These are phyloP conservation scores for Apeira syringaria DNA, from an alignment of 2,888 invertebrate species.

Conservation along the genomic window DNA sequence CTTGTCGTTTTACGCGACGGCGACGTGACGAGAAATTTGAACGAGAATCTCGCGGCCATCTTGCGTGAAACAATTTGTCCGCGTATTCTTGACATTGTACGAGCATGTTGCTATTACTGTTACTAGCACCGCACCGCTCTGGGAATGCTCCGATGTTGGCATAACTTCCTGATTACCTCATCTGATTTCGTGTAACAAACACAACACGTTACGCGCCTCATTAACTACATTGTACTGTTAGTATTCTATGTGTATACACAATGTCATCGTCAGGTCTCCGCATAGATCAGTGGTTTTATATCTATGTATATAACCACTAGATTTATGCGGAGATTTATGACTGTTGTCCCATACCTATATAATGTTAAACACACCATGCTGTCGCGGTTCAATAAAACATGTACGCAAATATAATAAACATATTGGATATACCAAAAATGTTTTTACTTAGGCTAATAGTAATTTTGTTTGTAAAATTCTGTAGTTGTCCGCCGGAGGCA, in stretches of 20 bases:
- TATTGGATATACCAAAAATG: conserved; percentile 7
- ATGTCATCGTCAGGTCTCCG: too few species aligned
- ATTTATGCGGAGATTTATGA: too few species aligned
- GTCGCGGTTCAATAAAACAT: too few species aligned
- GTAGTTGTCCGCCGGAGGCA: conserved; percentile 2
- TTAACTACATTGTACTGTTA: too few species aligned
- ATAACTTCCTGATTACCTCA: conserved; percentile 58
- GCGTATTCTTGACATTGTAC: conserved; percentile 73
- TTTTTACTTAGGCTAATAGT: conserved; percentile 1
- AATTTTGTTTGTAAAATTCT: conserved; percentile 6
- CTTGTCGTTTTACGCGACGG: conserved; percentile 35
- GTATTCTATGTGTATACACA: too few species aligned
- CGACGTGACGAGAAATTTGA: conserved; percentile 39
- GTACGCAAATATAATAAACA: too few species aligned
- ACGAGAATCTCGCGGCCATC: conserved; percentile 32
- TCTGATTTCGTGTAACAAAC: conserved; percentile 17
- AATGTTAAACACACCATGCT: too few species aligned
- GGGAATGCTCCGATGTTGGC: conserved; percentile 42
- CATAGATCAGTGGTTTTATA: too few species aligned
- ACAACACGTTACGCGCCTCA: conserved; percentile 15
- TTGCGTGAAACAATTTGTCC: conserved; percentile 21
- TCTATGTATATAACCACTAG: too few species aligned
- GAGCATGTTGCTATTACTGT: conserved; percentile 42
- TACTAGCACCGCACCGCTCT: conserved; percentile 33
- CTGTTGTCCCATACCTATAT: too few species aligned